These are phyloP conservation scores for Plemyria rubiginata DNA, from an alignment of 2,888 invertebrate species.

Conservation along the genomic window DNA sequence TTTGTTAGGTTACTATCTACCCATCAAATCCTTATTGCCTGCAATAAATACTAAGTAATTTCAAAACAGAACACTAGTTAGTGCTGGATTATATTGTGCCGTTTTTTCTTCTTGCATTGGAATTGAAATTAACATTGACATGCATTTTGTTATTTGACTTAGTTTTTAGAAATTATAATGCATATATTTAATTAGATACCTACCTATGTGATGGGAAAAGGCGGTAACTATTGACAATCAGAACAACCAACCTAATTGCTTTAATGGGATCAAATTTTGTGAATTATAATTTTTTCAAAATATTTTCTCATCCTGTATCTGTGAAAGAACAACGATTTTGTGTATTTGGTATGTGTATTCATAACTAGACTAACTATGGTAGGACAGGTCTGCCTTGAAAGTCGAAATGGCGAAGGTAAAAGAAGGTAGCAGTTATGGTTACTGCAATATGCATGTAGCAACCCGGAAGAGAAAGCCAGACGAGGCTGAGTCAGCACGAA, in stretches of 20 bases:
- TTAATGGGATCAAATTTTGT: too few relatives aligned
- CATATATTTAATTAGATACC: too few relatives aligned
- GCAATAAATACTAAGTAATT: neutral
- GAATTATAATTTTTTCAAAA: neutral
- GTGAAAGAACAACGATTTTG: neutral
- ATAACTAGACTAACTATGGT: neutral
- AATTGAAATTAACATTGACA: too few relatives aligned
- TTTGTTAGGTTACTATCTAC: neutral
- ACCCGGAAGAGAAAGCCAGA: constrained; percentile 44
- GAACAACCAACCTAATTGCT: too few relatives aligned
- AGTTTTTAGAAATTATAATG: too few relatives aligned
- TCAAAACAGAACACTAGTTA: too few relatives aligned
- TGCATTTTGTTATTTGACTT: too few relatives aligned
- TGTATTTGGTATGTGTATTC: neutral
- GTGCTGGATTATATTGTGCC: too few relatives aligned
- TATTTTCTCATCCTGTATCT: neutral
- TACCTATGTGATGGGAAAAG: too few relatives aligned
- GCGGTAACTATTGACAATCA: too few relatives aligned
- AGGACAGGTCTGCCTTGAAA: constrained; percentile 37
- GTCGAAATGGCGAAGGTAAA: constrained; percentile 28
- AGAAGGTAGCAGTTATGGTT: constrained; percentile 13
- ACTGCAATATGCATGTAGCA: constrained; percentile 28
- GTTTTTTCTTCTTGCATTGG: too few relatives aligned
- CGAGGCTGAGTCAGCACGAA: constrained; percentile 39
- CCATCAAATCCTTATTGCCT: neutral